A percentile compares a stretch with the other conserved stretches of the same genome.
Conservation (phyloP, 2,797 vertebrate genomes). For the Sebastes aleutianus region DNA sequence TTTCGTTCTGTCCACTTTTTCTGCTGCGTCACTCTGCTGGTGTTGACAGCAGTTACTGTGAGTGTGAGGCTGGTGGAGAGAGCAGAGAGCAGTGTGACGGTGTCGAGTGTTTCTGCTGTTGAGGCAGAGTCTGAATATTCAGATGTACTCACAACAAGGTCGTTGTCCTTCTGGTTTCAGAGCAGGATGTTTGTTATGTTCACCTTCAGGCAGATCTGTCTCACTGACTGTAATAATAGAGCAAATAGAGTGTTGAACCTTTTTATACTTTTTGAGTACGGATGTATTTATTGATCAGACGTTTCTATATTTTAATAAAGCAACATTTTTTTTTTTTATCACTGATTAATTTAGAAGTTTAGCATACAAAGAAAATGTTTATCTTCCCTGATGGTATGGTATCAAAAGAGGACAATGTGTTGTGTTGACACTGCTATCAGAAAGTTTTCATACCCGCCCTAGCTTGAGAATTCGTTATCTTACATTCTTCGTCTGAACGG, state of each 20-base stretch:
- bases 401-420: not conserved
- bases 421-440: not conserved
- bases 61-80: not conserved
- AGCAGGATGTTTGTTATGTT: not conserved
- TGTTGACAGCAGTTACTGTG: not conserved
- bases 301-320: not conserved
- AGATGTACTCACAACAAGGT: constrained; percentile 13
- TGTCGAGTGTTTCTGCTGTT: constrained; percentile 6
- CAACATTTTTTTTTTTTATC: not conserved
- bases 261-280: not conserved
- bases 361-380: not conserved
- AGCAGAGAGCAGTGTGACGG: not conserved
- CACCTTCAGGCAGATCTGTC: not conserved
- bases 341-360: not conserved
- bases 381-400: not conserved
- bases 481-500: not conserved
- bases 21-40: not conserved
- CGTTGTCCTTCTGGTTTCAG: constrained; percentile 1
- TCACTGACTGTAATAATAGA: not conserved
- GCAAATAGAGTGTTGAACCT: not conserved
- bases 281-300: not conserved
- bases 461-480: not conserved
- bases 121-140: not conserved
- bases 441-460: not conserved
- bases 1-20: not conserved